Evolutionary conservation across 1,140 invertebrate species (phyloP).

Genomic region (Bombus balteatus): DNA sequence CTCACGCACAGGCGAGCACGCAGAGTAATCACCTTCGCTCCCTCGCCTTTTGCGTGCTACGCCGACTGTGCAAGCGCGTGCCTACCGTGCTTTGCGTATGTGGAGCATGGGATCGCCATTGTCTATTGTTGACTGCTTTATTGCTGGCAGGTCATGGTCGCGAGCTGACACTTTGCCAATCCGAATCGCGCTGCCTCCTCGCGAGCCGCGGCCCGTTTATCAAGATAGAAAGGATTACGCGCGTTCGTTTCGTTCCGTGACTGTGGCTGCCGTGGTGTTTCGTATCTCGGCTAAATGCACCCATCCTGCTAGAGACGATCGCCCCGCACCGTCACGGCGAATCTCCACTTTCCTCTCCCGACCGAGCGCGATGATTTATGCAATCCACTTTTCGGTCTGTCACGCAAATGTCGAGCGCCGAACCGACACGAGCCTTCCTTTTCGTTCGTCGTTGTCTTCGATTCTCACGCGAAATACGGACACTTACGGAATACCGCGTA

Average conservation of each 20-base stretch:
- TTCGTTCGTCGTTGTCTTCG: too few relatives aligned
- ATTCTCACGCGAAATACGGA: slow-evolving; percentile 15
- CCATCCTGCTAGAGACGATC: slow-evolving; percentile 28
- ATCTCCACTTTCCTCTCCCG: background rate
- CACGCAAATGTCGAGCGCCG: slow-evolving; percentile 42
- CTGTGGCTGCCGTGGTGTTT: slow-evolving; percentile 1
- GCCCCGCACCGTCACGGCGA: background rate
- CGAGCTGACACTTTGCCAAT: slow-evolving; percentile 59
- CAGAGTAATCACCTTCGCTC: background rate
- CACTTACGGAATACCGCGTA: background rate
- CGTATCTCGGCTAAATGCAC: slow-evolving; percentile 41
- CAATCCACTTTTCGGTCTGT: slow-evolving; percentile 48
- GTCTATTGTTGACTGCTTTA: slow-evolving; percentile 75
- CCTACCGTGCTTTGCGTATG: slow-evolving; percentile 75
- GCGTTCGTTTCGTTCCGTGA: slow-evolving; percentile 27
- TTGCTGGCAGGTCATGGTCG: slow-evolving; percentile 77
- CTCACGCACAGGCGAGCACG: slow-evolving; percentile 1
- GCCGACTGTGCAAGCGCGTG: slow-evolving; percentile 57
- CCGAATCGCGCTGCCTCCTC: slow-evolving; percentile 48
- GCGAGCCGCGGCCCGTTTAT: slow-evolving; percentile 14
- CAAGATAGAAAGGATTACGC: slow-evolving; percentile 49
- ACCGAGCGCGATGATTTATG: slow-evolving; percentile 19
- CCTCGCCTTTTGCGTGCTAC: background rate
- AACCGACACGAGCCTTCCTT: background rate
- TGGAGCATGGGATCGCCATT: slow-evolving; percentile 79